These are phyloP conservation scores for Phylloscopus whistleri DNA, from an alignment of 2,113 vertebrate species.

Conservation along the genomic window DNA sequence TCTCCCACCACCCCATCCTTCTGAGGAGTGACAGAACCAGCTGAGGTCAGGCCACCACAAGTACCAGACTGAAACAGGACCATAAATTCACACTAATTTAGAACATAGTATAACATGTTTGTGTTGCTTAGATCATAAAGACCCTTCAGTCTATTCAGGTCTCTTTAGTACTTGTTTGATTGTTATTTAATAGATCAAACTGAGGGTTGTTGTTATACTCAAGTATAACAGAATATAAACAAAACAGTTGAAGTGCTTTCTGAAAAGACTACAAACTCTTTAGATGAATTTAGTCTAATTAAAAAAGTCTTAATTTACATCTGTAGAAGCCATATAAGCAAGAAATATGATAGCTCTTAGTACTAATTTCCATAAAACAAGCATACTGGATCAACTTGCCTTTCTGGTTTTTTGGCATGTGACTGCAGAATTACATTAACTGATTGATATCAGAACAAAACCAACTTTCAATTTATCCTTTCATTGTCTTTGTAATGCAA, in stretches of 20 bases:
- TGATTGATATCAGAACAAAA: constrained; percentile 31
- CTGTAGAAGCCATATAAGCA: not conserved
- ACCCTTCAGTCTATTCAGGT: not conserved
- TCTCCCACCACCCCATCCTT: not conserved
- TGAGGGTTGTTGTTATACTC: not conserved
- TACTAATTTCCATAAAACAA: not conserved
- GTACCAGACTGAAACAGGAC: not conserved
- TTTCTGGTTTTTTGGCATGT: not conserved
- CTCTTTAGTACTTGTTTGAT: not conserved
- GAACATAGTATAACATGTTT: not conserved
- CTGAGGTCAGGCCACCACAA: not conserved
- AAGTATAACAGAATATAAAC: not conserved
- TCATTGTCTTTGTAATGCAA: not conserved
- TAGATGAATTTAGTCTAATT: not conserved
- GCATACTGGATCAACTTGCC: not conserved
- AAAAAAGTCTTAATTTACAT: not conserved
- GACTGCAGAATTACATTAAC: not conserved
- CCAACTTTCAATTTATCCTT: not conserved
- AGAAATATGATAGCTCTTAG: not conserved
- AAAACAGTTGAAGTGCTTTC: not conserved
- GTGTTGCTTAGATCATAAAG: not conserved
- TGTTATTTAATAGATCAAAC: not conserved
- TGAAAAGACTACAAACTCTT: not conserved
- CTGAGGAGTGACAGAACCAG: not conserved
- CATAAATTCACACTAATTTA: not conserved